Conservation (phyloP, 1,140 invertebrate genomes). For the Scaptodrosophila lebanonensis region DNA sequence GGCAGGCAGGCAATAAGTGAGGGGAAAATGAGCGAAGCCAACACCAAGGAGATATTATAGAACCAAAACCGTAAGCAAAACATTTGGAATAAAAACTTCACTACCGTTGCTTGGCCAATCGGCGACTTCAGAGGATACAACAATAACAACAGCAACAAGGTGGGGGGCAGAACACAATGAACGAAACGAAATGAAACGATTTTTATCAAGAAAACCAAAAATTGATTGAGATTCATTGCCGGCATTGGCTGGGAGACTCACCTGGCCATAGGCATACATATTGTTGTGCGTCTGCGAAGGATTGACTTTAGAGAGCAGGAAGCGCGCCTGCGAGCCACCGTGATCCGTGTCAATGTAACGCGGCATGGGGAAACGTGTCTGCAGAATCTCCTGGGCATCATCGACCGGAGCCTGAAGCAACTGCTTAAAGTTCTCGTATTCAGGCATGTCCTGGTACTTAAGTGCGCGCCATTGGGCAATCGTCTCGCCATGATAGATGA, state of each 20-base stretch:
- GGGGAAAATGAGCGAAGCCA: slow-evolving; percentile 23
- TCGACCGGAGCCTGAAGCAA: slow-evolving; percentile 96
- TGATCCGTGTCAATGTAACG: slow-evolving; percentile 99
- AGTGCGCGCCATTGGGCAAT: slow-evolving; percentile 97
- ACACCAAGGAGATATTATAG: slow-evolving; percentile 24
- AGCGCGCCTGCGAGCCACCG: slow-evolving; percentile 98
- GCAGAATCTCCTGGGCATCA: slow-evolving; percentile 97
- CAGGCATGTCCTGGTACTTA: slow-evolving; percentile 96
- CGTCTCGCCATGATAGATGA: slow-evolving; percentile 99
- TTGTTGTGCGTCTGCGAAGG: slow-evolving; percentile 99
- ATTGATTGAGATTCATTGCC: no score
- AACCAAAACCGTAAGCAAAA: slow-evolving; percentile 14
- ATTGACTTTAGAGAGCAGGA: slow-evolving; percentile 99
- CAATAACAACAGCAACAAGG: slow-evolving; percentile 32
- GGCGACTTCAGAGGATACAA: slow-evolving; percentile 49
- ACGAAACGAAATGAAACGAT: slow-evolving; percentile 39
- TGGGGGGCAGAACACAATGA: slow-evolving; percentile 38
- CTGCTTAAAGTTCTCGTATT: slow-evolving; percentile 98
- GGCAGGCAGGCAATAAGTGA: slow-evolving; percentile 1
- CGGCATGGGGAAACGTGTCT: slow-evolving; percentile 97
- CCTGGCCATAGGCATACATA: slow-evolving; percentile 93
- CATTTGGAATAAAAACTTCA: slow-evolving; percentile 49
- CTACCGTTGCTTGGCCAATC: slow-evolving; percentile 74
- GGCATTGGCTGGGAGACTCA: no score
- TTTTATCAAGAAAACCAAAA: slow-evolving; percentile 39